Conservation (phyloP, 2,113 vertebrate species). For the Eidolon helvum region DNA sequence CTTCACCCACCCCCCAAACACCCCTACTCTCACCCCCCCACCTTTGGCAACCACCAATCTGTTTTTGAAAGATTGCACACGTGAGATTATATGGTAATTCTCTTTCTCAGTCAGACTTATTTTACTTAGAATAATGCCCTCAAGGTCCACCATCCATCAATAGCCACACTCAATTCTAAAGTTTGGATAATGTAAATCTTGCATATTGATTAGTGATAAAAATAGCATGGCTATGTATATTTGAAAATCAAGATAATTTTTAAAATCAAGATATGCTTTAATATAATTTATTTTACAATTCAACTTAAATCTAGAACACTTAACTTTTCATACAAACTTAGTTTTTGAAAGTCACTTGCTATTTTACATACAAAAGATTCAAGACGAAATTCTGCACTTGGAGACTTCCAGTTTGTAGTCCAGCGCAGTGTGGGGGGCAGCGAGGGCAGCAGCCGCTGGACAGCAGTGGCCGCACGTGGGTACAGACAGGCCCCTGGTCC, state of each 20-base stretch:
- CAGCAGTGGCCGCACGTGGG: accelerated
- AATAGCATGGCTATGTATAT: neutral
- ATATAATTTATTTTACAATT: constrained; percentile 27
- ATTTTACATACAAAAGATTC: constrained; percentile 32
- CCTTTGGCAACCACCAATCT: neutral
- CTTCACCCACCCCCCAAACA: too few relatives aligned
- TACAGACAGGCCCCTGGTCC: accelerated
- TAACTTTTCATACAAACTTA: constrained; percentile 44
- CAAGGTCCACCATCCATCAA: neutral
- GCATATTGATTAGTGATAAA: neutral
- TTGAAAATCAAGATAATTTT: neutral
- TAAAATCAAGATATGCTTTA: neutral
- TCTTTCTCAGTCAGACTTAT: neutral
- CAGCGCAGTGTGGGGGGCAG: accelerated
- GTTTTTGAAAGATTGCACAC: neutral
- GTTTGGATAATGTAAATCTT: neutral
- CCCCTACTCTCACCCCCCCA: neutral
- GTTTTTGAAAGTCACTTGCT: constrained; percentile 38
- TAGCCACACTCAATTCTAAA: neutral
- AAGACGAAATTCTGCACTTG: neutral
- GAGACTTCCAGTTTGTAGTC: accelerated
- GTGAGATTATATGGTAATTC: neutral
- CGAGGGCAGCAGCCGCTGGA: accelerated
- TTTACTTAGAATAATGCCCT: too few relatives aligned
- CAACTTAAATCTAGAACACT: constrained; percentile 44